A percentile compares a stretch with the other conserved stretches of the same genome.
Evolutionary conservation across 2,888 invertebrate genomes (phyloP).

Genomic region (Microctonus brassicae): DNA sequence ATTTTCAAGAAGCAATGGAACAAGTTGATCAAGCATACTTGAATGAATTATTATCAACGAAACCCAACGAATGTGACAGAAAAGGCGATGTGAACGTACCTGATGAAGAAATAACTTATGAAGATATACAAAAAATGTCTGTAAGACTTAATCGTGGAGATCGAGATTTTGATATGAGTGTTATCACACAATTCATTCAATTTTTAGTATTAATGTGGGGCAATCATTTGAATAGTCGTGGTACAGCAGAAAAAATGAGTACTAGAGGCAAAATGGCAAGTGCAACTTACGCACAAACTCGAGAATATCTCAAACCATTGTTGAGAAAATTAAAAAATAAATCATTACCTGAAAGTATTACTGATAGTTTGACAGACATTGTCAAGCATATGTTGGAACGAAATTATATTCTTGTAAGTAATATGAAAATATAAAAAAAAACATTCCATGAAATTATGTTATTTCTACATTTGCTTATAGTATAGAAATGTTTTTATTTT

Average conservation of each 20-base stretch:
- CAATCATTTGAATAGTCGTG: slow-evolving; percentile 86
- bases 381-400: slow-evolving; percentile 88
- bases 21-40: slow-evolving; percentile 97
- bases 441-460: slow-evolving; percentile 62
- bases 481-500: slow-evolving; percentile 71
- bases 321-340: slow-evolving; percentile 90
- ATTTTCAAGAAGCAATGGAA: slow-evolving; percentile 99
- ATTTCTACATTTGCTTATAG: slow-evolving; percentile 88
- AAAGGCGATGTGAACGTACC: slow-evolving; percentile 75
- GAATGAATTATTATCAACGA: slow-evolving; percentile 84
- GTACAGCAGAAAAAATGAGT: slow-evolving; percentile 85
- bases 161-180: slow-evolving; percentile 89
- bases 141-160: slow-evolving; percentile 84
- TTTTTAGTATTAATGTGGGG: slow-evolving; percentile 94
- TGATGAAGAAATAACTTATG: slow-evolving; percentile 85
- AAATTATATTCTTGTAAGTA: slow-evolving; percentile 89
- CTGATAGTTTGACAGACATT: slow-evolving; percentile 94
- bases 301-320: slow-evolving; percentile 93
- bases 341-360: slow-evolving; percentile 93
- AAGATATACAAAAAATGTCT: slow-evolving; percentile 89
- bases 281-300: slow-evolving; percentile 95
- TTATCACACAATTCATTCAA: slow-evolving; percentile 88
- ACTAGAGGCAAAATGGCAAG: slow-evolving; percentile 91
- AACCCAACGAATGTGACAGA: slow-evolving; percentile 66
- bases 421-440: slow-evolving; percentile 15